phyloP scores from a whole-genome alignment of 2,888 invertebrate species.

The Diaphora mendica region DNA sequence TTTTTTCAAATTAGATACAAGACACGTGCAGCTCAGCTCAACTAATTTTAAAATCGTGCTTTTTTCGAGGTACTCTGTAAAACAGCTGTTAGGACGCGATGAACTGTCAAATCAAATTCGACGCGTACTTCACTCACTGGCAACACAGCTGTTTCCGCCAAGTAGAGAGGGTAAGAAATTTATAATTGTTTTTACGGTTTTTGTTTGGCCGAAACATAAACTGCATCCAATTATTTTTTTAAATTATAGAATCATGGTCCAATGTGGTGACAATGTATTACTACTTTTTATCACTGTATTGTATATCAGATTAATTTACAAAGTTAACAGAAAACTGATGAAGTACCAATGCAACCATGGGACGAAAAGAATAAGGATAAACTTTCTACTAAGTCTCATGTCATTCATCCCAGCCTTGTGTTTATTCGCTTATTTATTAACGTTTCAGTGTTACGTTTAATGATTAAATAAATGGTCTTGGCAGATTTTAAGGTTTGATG shows the following conservation, averaged over 20 bases:
- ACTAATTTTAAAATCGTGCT: slow-evolving; percentile 64
- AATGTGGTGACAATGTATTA: not conserved
- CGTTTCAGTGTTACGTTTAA: no score
- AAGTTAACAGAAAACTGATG: no score
- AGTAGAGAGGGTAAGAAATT: slow-evolving; percentile 16
- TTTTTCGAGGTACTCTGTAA: slow-evolving; percentile 65
- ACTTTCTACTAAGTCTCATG: not conserved
- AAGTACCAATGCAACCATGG: no score
- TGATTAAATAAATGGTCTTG: no score
- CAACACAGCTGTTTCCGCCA: slow-evolving; percentile 62
- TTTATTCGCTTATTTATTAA: no score
- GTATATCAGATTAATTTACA: no score
- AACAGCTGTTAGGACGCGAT: slow-evolving; percentile 83
- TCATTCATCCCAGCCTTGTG: not conserved
- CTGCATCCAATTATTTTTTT: not conserved
- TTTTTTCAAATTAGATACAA: slow-evolving; percentile 47
- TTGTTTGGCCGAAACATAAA: slow-evolving; percentile 5
- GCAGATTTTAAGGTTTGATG: no score
- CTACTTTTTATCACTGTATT: no score
- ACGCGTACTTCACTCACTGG: slow-evolving; percentile 59
- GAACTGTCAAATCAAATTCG: slow-evolving; percentile 78
- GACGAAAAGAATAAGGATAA: no score
- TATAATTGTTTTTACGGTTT: slow-evolving; percentile 16
- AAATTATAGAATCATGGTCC: not conserved
- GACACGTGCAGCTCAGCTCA: slow-evolving; percentile 72